phyloP scores from a whole-genome alignment of 2,888 invertebrate genomes.

The Busseola fusca region DNA sequence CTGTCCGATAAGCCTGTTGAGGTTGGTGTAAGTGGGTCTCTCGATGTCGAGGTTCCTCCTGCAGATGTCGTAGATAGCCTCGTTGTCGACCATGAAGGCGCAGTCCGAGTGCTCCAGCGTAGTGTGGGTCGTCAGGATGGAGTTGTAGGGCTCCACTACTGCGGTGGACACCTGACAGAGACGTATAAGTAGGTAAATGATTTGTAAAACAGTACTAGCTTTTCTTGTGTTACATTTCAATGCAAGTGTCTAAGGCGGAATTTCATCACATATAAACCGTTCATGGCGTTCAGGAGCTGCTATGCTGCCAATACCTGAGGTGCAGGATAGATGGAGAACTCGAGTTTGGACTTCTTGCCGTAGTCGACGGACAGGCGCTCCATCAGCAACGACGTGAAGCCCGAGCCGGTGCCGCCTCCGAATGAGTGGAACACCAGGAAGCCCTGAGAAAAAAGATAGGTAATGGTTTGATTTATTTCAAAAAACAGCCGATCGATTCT shows the following conservation, averaged over 20 bases:
- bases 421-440: slow-evolving; percentile 98
- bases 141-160: slow-evolving; percentile 97
- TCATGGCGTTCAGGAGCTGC: neutral
- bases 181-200: neutral
- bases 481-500: too few relatives aligned
- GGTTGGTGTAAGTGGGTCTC: slow-evolving; percentile 95
- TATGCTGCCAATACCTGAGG: slow-evolving; percentile 91
- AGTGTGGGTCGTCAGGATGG: slow-evolving; percentile 97
- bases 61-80: slow-evolving; percentile 96
- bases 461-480: neutral
- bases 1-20: slow-evolving; percentile 95
- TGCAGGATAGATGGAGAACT: slow-evolving; percentile 98
- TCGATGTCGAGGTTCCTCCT: slow-evolving; percentile 95
- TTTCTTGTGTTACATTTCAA: neutral
- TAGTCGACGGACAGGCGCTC: slow-evolving; percentile 97
- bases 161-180: slow-evolving; percentile 92
- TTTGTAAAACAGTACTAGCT: neutral
- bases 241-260: neutral
- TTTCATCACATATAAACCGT: neutral
- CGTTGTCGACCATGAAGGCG: slow-evolving; percentile 98
- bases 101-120: slow-evolving; percentile 96
- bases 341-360: slow-evolving; percentile 97
- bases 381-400: slow-evolving; percentile 97
- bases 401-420: slow-evolving; percentile 96
- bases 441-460: slow-evolving; percentile 85